Evolutionary conservation across 2,113 vertebrate species (phyloP).

Genomic region (Calcarius ornatus): DNA sequence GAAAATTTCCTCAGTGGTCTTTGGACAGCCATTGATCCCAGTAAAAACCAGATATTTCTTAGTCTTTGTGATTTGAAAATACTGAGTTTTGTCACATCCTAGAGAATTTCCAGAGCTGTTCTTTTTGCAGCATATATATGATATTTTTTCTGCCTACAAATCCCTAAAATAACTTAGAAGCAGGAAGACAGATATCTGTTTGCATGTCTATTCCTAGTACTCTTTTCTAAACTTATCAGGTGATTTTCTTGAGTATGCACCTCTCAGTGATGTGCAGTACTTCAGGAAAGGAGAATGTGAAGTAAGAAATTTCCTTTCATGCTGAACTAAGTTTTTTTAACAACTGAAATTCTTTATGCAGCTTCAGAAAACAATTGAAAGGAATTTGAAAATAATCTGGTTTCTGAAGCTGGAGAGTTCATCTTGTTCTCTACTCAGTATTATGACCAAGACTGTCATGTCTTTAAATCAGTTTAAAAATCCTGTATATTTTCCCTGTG

Average conservation of each 20-base stretch:
- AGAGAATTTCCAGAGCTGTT: background rate
- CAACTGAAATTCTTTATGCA: background rate
- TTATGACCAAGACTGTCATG: background rate
- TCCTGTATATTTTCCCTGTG: background rate
- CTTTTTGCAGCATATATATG: background rate
- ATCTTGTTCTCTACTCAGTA: background rate
- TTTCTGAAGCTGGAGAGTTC: background rate
- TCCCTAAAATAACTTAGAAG: background rate
- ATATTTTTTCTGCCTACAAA: background rate
- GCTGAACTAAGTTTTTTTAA: background rate
- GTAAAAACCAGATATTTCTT: background rate
- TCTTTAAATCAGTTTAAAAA: background rate
- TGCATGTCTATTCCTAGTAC: background rate
- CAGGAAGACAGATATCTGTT: background rate
- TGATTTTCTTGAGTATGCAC: background rate
- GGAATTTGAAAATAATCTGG: background rate
- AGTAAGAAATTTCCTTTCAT: background rate
- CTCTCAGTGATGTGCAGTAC: background rate
- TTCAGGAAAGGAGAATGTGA: background rate
- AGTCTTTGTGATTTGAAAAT: background rate
- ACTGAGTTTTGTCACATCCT: background rate
- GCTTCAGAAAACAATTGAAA: background rate
- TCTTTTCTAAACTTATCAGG: background rate
- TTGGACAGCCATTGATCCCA: background rate
- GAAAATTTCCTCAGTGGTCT: background rate